phyloP scores from a whole-genome alignment of 2,888 invertebrate genomes.

The Frankliniella fusca region DNA sequence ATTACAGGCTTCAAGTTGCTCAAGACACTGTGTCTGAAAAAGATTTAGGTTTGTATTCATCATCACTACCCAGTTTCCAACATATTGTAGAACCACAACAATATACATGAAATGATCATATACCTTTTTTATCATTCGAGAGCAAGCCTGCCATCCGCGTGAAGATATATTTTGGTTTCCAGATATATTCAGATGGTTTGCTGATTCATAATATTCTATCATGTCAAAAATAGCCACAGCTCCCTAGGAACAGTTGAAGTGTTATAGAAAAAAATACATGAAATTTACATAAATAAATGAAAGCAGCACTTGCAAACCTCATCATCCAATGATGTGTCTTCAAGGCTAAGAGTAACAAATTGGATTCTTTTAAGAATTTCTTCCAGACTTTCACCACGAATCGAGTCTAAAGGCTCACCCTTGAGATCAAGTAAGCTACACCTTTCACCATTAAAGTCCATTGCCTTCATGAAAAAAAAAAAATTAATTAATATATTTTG shows the following conservation, averaged over 20 bases:
- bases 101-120: slow-evolving; percentile 20
- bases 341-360: slow-evolving; percentile 65
- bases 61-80: slow-evolving; percentile 13
- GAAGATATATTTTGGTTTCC: slow-evolving; percentile 70
- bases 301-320: slow-evolving; percentile 56
- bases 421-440: slow-evolving; percentile 57
- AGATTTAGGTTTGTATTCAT: slow-evolving; percentile 34
- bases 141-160: slow-evolving; percentile 80
- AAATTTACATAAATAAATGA: slow-evolving; percentile 28
- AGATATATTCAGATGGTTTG: slow-evolving; percentile 68
- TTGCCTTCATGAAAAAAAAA: slow-evolving; percentile 44
- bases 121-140: slow-evolving; percentile 73
- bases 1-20: slow-evolving; percentile 62
- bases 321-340: slow-evolving; percentile 65
- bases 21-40: slow-evolving; percentile 63
- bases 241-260: slow-evolving; percentile 44
- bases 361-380: slow-evolving; percentile 75
- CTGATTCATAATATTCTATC: slow-evolving; percentile 88
- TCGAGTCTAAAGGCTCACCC: slow-evolving; percentile 59
- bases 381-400: slow-evolving; percentile 76
- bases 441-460: slow-evolving; percentile 50
- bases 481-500: slow-evolving; percentile 11
- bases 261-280: slow-evolving; percentile 32
- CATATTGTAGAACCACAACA: slow-evolving; percentile 31
- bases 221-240: slow-evolving; percentile 81